Conservation (phyloP, 2,888 invertebrate genomes). For the Chrysolina oricalcia region DNA sequence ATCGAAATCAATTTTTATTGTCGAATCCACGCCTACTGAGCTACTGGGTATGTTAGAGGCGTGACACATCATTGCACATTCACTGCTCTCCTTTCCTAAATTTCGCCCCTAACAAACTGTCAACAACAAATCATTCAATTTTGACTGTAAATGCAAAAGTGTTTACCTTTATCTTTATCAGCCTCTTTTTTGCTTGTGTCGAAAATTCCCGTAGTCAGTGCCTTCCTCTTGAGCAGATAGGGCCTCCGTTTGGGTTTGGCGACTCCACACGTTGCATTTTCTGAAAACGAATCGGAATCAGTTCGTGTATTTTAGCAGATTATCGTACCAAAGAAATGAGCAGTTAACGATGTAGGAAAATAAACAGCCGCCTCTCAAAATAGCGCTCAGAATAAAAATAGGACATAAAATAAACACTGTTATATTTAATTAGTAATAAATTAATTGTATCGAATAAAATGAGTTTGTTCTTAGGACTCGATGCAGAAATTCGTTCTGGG, state of each 20-base stretch:
- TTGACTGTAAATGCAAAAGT: background rate
- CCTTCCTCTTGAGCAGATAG: conserved; percentile 88
- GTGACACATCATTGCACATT: too few relatives aligned
- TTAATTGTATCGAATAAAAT: conserved; percentile 29
- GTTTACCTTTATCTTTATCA: conserved; percentile 77
- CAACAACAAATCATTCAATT: too few relatives aligned
- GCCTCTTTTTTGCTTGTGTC: conserved; percentile 81
- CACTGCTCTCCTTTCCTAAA: too few relatives aligned
- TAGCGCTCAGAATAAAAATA: conserved; percentile 43
- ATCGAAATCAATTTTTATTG: too few relatives aligned
- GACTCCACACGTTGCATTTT: conserved; percentile 71
- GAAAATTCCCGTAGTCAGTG: conserved; percentile 90
- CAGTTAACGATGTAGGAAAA: conserved; percentile 34
- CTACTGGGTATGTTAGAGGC: too few relatives aligned
- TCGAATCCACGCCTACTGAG: too few relatives aligned
- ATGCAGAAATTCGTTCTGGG: background rate
- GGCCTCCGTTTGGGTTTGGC: conserved; percentile 86
- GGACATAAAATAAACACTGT: conserved; percentile 45
- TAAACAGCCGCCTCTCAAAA: conserved; percentile 42
- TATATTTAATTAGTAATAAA: conserved; percentile 44
- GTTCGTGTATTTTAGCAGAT: conserved; percentile 24
- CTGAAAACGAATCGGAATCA: conserved; percentile 63
- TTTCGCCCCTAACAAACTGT: too few relatives aligned
- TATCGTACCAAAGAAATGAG: conserved; percentile 36
- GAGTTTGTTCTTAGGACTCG: conserved; percentile 6